phyloP scores from a whole-genome alignment of 1,140 invertebrate species.

The Lycorma delicatula region DNA sequence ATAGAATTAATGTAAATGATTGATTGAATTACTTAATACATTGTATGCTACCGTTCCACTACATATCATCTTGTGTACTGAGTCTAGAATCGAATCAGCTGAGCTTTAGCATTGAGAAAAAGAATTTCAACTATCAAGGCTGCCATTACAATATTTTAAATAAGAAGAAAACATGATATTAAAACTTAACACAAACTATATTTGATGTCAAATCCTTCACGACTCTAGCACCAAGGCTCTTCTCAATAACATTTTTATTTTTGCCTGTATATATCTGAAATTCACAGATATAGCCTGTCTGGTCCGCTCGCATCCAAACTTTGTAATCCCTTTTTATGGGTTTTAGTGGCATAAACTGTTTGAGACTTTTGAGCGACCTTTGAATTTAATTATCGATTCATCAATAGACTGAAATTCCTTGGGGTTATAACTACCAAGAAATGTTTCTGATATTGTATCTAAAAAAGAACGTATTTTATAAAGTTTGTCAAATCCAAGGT shows the following conservation, averaged over 20 bases:
- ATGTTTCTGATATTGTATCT: background rate
- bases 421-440: background rate
- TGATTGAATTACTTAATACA: too few species aligned
- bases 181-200: too few species aligned
- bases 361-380: conserved; percentile 29
- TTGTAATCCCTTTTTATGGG: conserved; percentile 35
- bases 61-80: too few species aligned
- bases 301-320: conserved; percentile 30
- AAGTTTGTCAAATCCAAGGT: conserved; percentile 2
- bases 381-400: conserved; percentile 24
- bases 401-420: conserved; percentile 1
- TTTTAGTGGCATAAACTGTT: conserved; percentile 35
- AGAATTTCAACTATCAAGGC: too few species aligned
- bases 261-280: conserved; percentile 29
- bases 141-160: too few species aligned
- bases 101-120: too few species aligned
- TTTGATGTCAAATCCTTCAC: background rate
- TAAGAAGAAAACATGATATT: too few species aligned
- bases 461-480: background rate
- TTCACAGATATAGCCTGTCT: conserved; percentile 27
- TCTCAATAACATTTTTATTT: conserved; percentile 4
- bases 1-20: too few species aligned
- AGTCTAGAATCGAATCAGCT: too few species aligned
- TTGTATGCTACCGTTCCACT: too few species aligned
- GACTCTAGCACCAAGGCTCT: background rate